Evolutionary conservation across 2,888 invertebrate species (phyloP).

Genomic region (Chymomyza fuscimana): DNA sequence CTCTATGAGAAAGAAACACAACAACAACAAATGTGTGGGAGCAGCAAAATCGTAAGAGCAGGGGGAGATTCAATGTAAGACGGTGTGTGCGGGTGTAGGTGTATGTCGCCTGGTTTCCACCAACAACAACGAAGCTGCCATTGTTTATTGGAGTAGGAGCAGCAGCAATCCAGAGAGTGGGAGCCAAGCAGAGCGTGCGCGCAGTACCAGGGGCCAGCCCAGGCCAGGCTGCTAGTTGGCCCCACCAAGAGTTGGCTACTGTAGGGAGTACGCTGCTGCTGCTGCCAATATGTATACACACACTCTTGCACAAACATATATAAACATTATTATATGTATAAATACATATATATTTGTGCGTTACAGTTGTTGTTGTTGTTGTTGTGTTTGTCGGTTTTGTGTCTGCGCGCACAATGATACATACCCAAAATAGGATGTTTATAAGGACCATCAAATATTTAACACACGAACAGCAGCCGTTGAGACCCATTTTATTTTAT

Average conservation of each 20-base stretch:
- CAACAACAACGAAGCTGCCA: constrained; percentile 51
- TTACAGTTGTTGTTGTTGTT: constrained; percentile 51
- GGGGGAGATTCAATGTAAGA: not conserved
- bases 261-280: constrained; percentile 46
- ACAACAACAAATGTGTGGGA: constrained; percentile 55
- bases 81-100: constrained; percentile 19
- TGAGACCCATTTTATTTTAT: constrained; percentile 75
- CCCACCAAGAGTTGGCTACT: constrained; percentile 27
- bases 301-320: constrained; percentile 12
- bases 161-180: constrained; percentile 25
- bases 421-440: constrained; percentile 79
- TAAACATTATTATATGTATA: not conserved
- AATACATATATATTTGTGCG: constrained; percentile 36
- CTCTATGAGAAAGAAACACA: constrained; percentile 32
- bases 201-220: constrained; percentile 27
- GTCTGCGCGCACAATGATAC: constrained; percentile 46
- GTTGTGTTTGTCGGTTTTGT: constrained; percentile 22
- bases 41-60: constrained; percentile 20
- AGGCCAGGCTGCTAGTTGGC: constrained; percentile 28
- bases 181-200: constrained; percentile 53
- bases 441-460: constrained; percentile 79
- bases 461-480: constrained; percentile 79
- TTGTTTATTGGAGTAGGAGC: constrained; percentile 58
- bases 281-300: constrained; percentile 7
- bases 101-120: constrained; percentile 38